Evolutionary conservation across 2,888 invertebrate genomes (phyloP), one percentile per base, ranked within the genome.

Genomic region (Stenoptilia bipunctidactyla): DNA sequence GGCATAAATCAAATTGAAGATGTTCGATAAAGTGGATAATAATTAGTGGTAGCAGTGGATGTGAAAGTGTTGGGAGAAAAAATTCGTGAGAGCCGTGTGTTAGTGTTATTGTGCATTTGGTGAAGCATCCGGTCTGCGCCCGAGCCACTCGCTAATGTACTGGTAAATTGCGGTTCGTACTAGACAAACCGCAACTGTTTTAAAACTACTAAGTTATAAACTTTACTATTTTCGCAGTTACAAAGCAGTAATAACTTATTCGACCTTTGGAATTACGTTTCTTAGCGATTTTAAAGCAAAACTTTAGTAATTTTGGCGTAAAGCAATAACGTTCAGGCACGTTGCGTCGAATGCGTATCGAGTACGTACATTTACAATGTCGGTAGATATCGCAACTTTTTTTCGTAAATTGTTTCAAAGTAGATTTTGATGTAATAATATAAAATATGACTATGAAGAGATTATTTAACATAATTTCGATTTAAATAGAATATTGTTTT

Each of bases 21-120:
- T 82, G 82, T 69, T 70, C 77, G 82, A 82, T 83, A 82, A 82
- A 83, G 82, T 83, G 75, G 79, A 76, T 83, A 80, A 82, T 83
- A 83, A 83, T 83, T 82, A 83, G 80, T 77, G 72, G 82, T 74
- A 74, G 20, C 20, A 8, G 20, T 20, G 20, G 20, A 20, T 77
- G 72, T 66, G 82, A 72, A 82, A 83, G 82, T 82, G 83, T 61
- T 75, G 80, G 82, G 77, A 82, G 82, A 82, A 79, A 80, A 82
- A 80, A 82, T 79, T 82, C 79, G 82, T 83, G 80, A 80, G 82
- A 83, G 77, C 20, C 70, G 73, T 71, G 67, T 66, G 70, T 73
- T 76, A 71, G 72, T 80, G 71, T 76, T 77, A 82, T 82, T 80
- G 80, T 83, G 74, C 69, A 76, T 73, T 76, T 76, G 72, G 71